Base-by-base conservation (phyloP, 2,797 vertebrate genomes). In the Sciurus vulgaris region DNA sequence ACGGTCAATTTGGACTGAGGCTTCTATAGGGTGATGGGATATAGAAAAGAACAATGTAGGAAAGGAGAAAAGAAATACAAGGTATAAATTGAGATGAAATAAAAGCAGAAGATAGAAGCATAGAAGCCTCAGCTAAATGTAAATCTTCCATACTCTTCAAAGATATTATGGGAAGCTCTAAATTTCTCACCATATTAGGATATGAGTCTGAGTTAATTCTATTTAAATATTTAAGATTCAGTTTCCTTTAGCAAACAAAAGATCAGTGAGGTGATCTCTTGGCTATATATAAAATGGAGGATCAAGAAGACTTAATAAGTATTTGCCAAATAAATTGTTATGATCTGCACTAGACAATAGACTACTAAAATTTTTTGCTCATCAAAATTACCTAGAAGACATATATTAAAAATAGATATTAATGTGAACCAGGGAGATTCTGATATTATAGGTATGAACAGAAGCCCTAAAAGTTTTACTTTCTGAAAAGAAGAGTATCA, bases 321-420 rank as follows among this genome's bases (percentile, higher is more conserved):
- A 76, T 41, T 59, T 86, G 13, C 13, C 61, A 81, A 81, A 70
- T 94, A 92, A 91, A 70, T 61, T 33, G 51, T 70, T 85, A 65
- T 74, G 13, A 13, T 70, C 26, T 70, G 5, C 30, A 67, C 9
- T 61, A 77, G 33, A 86, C 13, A 74, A 78, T 2, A 73, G 4
- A 92, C 38, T 92, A 13, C 15, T 91, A 59, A 79, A 89, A 6
- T 73, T 89, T 20, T 5, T 26, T 83, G 5, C 24, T 88, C 28
- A 73, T 90, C 24, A 85, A 20, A 84, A 92, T 91, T 88, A 94
- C 2, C 54, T 69, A 67, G 54, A 67, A 81, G 74, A 51, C 9
- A 69, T 1, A 70, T 84, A 76, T 38, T 61, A 54, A 88, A 96
- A 86, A 74, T 35, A 69, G 13, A 49, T 54, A 28, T 51, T 74